phyloP scores from a whole-genome alignment of 2,113 vertebrate species.

The Mugil cephalus region DNA sequence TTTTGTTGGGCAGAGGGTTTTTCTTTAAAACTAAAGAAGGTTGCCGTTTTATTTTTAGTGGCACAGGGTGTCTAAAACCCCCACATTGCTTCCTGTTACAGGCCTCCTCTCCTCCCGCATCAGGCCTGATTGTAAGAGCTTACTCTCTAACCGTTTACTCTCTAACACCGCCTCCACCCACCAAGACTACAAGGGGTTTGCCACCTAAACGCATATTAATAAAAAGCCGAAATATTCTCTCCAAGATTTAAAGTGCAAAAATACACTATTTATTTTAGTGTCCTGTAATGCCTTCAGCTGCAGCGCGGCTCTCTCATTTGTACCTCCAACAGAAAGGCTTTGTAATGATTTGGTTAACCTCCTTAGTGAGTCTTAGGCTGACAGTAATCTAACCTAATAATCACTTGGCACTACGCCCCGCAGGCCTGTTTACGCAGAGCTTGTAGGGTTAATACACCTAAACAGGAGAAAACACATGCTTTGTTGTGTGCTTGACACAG shows the following conservation, averaged over 20 bases:
- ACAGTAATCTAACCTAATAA: conserved; percentile 73
- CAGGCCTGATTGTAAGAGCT: conserved; percentile 83
- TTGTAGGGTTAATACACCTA: conserved; percentile 56
- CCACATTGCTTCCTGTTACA: conserved; percentile 76
- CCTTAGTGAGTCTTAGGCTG: conserved; percentile 76
- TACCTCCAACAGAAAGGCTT: conserved; percentile 48
- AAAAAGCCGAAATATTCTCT: conserved; percentile 1
- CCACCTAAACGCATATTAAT: conserved; percentile 26
- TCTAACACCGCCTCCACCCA: conserved; percentile 70
- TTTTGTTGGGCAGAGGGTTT: conserved; percentile 32
- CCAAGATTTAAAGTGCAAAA: background rate
- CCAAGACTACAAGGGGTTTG: conserved; percentile 69
- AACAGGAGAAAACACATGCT: conserved; percentile 45
- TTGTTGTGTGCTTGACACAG: conserved; percentile 57
- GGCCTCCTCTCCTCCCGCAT: conserved; percentile 82
- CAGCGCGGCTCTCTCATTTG: conserved; percentile 28
- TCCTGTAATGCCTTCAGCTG: conserved; percentile 12
- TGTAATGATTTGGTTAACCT: conserved; percentile 71
- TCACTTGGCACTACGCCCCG: conserved; percentile 69
- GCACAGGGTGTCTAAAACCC: conserved; percentile 57
- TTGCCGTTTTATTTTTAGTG: conserved; percentile 32
- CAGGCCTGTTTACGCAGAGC: conserved; percentile 53
- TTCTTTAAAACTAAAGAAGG: conserved; percentile 34
- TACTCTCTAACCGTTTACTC: conserved; percentile 59
- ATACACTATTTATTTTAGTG: background rate